Evolutionary conservation across 2,888 invertebrate species (phyloP), one percentile per base, ranked within the genome.

Genomic region (Lepas anatifera): DNA sequence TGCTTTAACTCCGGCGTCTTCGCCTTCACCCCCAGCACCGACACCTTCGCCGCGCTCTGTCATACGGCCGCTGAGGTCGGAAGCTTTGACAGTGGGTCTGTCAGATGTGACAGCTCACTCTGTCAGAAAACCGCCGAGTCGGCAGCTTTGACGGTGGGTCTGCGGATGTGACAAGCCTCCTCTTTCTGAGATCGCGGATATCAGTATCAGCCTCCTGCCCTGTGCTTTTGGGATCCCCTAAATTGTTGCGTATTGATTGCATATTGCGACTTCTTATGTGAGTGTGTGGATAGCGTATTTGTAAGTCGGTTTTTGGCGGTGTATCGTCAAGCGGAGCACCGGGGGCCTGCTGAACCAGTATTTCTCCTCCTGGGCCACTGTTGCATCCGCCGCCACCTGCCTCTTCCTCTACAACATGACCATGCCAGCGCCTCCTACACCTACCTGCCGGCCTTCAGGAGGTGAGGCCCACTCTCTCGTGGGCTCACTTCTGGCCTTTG

Each of bases 1-100:
- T 97, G 96, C 82, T 99, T 99, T 82, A 99, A 99, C 82, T 94
- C 95, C 0, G 97, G 97, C 70, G 98, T 99, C 11, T 99, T 97
- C 80, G 99, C 99, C 7, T 99, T 85, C 83, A 84, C 81, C 73
- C 99, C 99, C 48, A 93, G 89, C n/a, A 82, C 87, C 71, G 89
- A 92, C 70, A 99, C 97, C 18, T 99, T 92, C 80, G 84, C 84
- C 71, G 85, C 86, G 74, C 85, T 99, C 71, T 83, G 94, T 71
- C 81, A 87, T 71, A 92, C 92, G 77, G 96, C 96, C 25, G 81
- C 90, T 52, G 84, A 88, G 75, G 85, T 89, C 75, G 98, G 98
- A 78, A 96, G 96, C 76, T 99, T 98, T 82, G 99, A 99, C 83
- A 99, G 93, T 68, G n/a, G 7, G 69, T 37, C 11, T 3, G 25